phyloP scores from a whole-genome alignment of 2,888 invertebrate species.

The Punctoribates punctum region DNA sequence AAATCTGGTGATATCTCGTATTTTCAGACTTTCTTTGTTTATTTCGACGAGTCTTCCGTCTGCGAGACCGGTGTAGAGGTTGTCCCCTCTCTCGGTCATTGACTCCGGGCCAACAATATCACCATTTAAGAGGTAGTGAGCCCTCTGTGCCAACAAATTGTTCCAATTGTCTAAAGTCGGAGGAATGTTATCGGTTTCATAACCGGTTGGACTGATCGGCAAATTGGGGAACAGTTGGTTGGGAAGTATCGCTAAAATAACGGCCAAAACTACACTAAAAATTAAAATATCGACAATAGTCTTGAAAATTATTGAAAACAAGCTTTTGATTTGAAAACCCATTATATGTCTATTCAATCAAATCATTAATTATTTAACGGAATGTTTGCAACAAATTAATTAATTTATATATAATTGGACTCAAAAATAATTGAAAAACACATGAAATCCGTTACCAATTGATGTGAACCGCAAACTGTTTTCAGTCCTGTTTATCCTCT shows the following conservation, averaged over 20 bases:
- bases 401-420: too few species aligned
- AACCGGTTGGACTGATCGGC: slow-evolving; percentile 32
- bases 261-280: slow-evolving; percentile 13
- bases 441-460: too few species aligned
- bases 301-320: slow-evolving; percentile 38
- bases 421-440: too few species aligned
- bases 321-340: slow-evolving; percentile 38
- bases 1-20: slow-evolving; percentile 32
- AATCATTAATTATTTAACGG: neutral
- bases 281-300: slow-evolving; percentile 28
- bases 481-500: too few species aligned
- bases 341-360: neutral
- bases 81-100: slow-evolving; percentile 34
- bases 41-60: slow-evolving; percentile 45
- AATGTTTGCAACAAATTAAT: neutral
- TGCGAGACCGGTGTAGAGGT: slow-evolving; percentile 46
- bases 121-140: slow-evolving; percentile 24
- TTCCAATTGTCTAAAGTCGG: slow-evolving; percentile 42
- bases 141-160: slow-evolving; percentile 38
- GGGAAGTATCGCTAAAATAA: slow-evolving; percentile 37
- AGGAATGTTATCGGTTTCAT: neutral
- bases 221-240: slow-evolving; percentile 39
- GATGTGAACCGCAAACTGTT: too few species aligned
- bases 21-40: slow-evolving; percentile 37
- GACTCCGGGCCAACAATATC: slow-evolving; percentile 45